Percentiles rank a stretch among this genome's conserved stretches.
These are phyloP conservation scores for Zosterops hypoxanthus DNA, from an alignment of 2,113 vertebrate genomes.

Conservation along the genomic window DNA sequence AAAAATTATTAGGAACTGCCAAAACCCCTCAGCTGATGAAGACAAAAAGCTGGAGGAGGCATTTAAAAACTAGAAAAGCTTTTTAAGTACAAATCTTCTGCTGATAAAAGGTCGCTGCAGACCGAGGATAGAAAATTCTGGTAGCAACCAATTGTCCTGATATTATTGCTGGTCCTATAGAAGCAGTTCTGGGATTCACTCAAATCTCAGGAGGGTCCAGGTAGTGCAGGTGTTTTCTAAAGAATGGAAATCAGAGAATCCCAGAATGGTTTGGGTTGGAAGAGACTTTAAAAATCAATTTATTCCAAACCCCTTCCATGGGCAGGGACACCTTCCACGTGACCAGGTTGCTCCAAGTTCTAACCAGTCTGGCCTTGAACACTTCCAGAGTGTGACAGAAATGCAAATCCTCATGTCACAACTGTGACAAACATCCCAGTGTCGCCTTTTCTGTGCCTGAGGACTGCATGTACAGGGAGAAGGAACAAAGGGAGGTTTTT, in stretches of 20 bases:
- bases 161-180: background rate
- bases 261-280: background rate
- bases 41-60: background rate
- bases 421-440: background rate
- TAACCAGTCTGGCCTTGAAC: background rate
- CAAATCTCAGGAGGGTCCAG: background rate
- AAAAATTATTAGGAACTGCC: background rate
- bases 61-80: background rate
- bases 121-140: background rate
- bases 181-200: background rate
- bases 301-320: background rate
- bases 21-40: background rate
- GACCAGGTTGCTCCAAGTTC: background rate
- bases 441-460: background rate
- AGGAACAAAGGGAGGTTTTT: background rate
- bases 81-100: background rate
- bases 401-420: background rate
- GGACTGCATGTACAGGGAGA: background rate
- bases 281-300: background rate
- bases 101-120: rapidly evolving
- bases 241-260: background rate
- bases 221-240: background rate
- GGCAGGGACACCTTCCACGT: background rate
- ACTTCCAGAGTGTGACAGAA: background rate
- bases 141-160: background rate